Evolutionary conservation across 2,797 vertebrate genomes (phyloP), one percentile per base, ranked within the genome.

Genomic region (Myotis daubentonii): DNA sequence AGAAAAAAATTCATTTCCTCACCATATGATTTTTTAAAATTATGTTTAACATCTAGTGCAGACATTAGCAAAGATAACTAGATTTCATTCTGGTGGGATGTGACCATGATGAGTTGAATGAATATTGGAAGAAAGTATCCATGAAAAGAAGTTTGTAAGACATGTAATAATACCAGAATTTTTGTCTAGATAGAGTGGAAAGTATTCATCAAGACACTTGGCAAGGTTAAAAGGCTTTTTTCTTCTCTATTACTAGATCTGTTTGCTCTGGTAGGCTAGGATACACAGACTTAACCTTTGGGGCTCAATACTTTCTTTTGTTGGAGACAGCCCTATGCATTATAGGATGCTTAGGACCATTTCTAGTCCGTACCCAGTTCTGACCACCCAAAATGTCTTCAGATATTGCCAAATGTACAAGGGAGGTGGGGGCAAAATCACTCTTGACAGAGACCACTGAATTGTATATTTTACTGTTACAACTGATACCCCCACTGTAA

Each of bases 401-500:
- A 81, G 23, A 85, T 19, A 53, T 33, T 71, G 28, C 33, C n/a
- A 30, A 53, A 85, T 53, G 2, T 71, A 25, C 25, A 23, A 6
- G 8, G 0, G 0, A 15, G 3, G 7, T 22, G 19, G 17, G 16
- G 16, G 6, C 16, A 85, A 89, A 89, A 55, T 78, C 1, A 66
- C n/a, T 36, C 5, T 90, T 80, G 7, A 16, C 38, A 87, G 71
- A 90, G 72, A 66, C 1, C 41, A 89, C 17, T 80, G 81, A 82
- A 49, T 92, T 76, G n/a, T 12, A 22, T n/a, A 44, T 57, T 66
- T 57, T 25, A 44, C 5, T 60, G 5, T 57, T 87, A 13, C 71
- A 85, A 78, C 0, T 2, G 16, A 78, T 15, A 36, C 0, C 3
- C 8, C 2, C 62, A 25, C 25, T 83, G 5, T 55, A 15, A n/a